These are phyloP conservation scores for Hylyphantes graminicola DNA, from an alignment of 1,140 invertebrate genomes.

Conservation along the genomic window DNA sequence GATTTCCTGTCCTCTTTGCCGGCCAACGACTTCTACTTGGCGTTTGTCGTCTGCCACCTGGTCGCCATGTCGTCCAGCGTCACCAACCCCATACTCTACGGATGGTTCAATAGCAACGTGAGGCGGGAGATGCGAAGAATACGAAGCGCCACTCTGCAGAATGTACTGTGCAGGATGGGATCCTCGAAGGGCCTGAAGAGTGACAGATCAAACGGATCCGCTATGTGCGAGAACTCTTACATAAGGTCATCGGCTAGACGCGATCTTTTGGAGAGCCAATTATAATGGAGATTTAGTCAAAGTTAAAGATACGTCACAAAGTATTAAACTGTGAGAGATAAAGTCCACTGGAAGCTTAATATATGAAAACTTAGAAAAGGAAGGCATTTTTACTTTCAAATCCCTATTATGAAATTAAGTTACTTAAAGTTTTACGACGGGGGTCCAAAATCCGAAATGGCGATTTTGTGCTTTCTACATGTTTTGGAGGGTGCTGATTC, in stretches of 20 bases:
- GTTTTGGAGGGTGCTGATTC: no score
- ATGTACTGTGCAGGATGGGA: neutral
- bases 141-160: neutral
- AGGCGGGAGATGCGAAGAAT: slow-evolving; percentile 66
- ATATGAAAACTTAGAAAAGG: no score
- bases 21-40: slow-evolving; percentile 67
- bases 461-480: no score
- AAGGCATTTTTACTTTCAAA: no score
- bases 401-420: no score
- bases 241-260: slow-evolving; percentile 26
- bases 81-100: slow-evolving; percentile 73
- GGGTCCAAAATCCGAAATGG: no score
- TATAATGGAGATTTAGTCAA: neutral
- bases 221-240: slow-evolving; percentile 38
- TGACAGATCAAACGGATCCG: slow-evolving; percentile 33
- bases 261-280: slow-evolving; percentile 36
- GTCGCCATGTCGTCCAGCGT: slow-evolving; percentile 73
- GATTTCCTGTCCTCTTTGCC: slow-evolving; percentile 60
- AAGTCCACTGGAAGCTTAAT: no score
- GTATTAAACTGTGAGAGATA: no score
- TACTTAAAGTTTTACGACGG: no score
- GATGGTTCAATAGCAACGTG: slow-evolving; percentile 72
- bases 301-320: no score
- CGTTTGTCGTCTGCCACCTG: slow-evolving; percentile 72
- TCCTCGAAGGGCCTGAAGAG: slow-evolving; percentile 1